A percentile compares a stretch with the other conserved stretches of the same genome.
phyloP scores from a whole-genome alignment of 2,888 invertebrate species.

The Cephus runcator region DNA sequence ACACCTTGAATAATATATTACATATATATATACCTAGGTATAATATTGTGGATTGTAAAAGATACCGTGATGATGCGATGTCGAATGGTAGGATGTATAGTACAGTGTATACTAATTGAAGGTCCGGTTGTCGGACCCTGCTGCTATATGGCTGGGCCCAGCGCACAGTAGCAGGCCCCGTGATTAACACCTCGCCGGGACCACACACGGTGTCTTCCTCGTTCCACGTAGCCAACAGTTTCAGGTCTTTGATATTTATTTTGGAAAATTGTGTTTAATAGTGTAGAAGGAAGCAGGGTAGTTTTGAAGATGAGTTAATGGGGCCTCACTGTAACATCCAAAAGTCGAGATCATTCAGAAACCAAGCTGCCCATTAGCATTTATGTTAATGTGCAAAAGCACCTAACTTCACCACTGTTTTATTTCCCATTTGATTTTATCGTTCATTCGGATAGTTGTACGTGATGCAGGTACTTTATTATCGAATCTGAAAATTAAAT shows the following conservation, averaged over 20 bases:
- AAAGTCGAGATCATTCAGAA: neutral
- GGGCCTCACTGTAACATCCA: neutral
- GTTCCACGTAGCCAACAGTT: slow-evolving; percentile 7
- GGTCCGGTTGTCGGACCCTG: slow-evolving; percentile 44
- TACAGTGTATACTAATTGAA: slow-evolving; percentile 61
- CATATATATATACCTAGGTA: neutral
- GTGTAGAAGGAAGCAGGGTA: neutral
- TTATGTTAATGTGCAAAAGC: neutral
- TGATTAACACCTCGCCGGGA: slow-evolving; percentile 56
- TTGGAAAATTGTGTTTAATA: slow-evolving; percentile 26
- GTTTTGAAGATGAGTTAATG: neutral
- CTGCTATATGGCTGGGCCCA: slow-evolving; percentile 27
- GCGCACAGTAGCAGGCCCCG: slow-evolving; percentile 54
- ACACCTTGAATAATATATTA: neutral
- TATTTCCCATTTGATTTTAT: neutral
- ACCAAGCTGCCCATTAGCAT: neutral
- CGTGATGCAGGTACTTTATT: neutral
- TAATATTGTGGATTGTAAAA: neutral
- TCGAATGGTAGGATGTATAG: neutral
- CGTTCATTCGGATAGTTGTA: neutral
- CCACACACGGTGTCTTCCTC: slow-evolving; percentile 48
- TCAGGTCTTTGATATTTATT: slow-evolving; percentile 23
- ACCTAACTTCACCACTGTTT: neutral
- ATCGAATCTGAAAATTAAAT: neutral
- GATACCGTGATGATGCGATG: neutral